Base-by-base conservation (phyloP, 2,797 vertebrate genomes). In the Peromyscus aztecus region DNA sequence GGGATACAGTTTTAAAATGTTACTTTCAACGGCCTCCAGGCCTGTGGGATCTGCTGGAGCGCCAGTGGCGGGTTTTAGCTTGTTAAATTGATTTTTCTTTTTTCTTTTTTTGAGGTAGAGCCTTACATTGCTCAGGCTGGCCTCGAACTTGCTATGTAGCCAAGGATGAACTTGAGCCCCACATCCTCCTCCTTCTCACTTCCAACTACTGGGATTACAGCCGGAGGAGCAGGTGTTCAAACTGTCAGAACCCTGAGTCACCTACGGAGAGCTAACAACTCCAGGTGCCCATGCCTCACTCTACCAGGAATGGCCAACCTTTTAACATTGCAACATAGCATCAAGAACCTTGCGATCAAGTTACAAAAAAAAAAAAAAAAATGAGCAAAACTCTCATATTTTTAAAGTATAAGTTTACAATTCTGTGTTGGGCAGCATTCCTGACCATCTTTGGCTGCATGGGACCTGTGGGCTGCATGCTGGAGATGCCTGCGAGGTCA, bases 361-460 rank as follows among this genome's bases (percentile, higher is more conserved):
- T 55, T 40, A 85, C 34, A 37, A 71, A 71, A 23, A 87, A 55
- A 71, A 23, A 87, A 55, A 87, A 71, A 17, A 87, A 71, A n/a
- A 16, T 55, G 34, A 71, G 4, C 65, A 71, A 87, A 55, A 71
- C 37, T 87, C 23, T 17, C 4, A 4, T 71, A 46, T 71, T 71
- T 87, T 52, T 71, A 55, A 85, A 85, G 43, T 34, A 34, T 34
- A 31, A 65, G 19, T n/a, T 87, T 55, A 87, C 7, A 37, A 0
- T 37, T 29, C 2, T 71, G 43, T 52, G 65, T 55, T 55, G 46
- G 34, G 46, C 34, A n/a, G 13, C 84, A 86, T 37, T 49, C 13
- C 46, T 55, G 46, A 14, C 21, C 52, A 2, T n/a, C 65, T 34
- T 69, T 27, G n/a, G 23, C 63, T 13, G 31, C 61, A n/a, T 52